Evolutionary conservation across 2,113 vertebrate species (phyloP).

Genomic region (Talpa occidentalis): DNA sequence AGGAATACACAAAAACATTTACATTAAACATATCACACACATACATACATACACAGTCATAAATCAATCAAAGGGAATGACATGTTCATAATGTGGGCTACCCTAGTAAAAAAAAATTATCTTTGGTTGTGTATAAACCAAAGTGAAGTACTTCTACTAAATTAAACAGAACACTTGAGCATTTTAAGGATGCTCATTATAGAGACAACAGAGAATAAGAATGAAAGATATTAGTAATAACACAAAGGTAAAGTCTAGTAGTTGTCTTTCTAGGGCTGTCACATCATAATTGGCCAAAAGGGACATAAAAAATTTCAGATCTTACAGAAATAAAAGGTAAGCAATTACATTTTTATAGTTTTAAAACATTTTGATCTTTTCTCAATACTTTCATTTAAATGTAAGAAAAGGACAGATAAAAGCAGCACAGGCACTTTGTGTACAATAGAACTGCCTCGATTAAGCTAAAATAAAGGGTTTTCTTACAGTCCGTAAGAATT

Average conservation of each 20-base stretch:
- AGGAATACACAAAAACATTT: background rate
- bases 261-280: background rate
- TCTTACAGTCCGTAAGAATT: background rate
- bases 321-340: conserved; percentile 26
- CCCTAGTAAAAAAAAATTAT: conserved; percentile 37
- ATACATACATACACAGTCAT: background rate
- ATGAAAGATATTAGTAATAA: background rate
- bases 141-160: conserved; percentile 26
- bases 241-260: background rate
- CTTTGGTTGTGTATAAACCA: background rate
- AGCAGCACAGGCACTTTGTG: background rate
- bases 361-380: background rate
- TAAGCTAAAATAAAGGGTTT: background rate
- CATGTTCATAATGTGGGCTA: background rate
- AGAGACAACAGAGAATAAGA: background rate
- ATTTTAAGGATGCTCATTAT: background rate
- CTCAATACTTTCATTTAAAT: background rate
- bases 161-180: background rate
- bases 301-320: background rate
- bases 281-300: background rate
- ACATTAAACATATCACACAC: background rate
- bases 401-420: background rate
- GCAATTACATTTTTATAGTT: background rate
- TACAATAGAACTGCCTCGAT: background rate
- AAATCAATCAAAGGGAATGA: background rate